Evolutionary conservation across 2,113 vertebrate species (phyloP).

Genomic region (Pygathrix nemaeus): DNA sequence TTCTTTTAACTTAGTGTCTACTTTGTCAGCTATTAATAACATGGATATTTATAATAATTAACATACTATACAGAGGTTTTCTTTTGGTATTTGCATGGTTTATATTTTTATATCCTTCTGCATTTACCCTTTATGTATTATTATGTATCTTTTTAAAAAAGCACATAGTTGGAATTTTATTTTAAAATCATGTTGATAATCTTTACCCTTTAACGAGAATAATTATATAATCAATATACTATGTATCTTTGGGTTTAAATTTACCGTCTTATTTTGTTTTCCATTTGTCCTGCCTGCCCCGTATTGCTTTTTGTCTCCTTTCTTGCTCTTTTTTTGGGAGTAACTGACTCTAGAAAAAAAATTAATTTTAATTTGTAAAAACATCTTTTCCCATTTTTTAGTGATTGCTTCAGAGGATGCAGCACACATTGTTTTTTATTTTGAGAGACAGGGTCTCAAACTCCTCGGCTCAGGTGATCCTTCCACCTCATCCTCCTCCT

Average conservation of each 20-base stretch:
- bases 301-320: neutral
- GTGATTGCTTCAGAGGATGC: neutral
- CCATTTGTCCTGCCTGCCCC: neutral
- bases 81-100: neutral
- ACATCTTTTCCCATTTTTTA: neutral
- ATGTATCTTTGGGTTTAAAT: neutral
- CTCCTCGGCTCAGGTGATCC: neutral
- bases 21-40: neutral
- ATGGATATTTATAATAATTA: neutral
- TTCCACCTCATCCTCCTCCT: neutral
- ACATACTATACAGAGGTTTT: neutral
- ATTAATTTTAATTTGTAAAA: neutral
- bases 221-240: neutral
- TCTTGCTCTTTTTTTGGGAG: neutral
- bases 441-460: neutral
- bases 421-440: neutral
- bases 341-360: neutral
- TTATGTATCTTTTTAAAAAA: neutral
- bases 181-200: neutral
- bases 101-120: neutral
- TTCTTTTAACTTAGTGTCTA: neutral
- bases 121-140: neutral
- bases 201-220: neutral
- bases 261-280: neutral
- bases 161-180: neutral